Evolutionary conservation across 1,140 invertebrate species (phyloP), one percentile per base, ranked within the genome.

Genomic region (Drosophila eugracilis): DNA sequence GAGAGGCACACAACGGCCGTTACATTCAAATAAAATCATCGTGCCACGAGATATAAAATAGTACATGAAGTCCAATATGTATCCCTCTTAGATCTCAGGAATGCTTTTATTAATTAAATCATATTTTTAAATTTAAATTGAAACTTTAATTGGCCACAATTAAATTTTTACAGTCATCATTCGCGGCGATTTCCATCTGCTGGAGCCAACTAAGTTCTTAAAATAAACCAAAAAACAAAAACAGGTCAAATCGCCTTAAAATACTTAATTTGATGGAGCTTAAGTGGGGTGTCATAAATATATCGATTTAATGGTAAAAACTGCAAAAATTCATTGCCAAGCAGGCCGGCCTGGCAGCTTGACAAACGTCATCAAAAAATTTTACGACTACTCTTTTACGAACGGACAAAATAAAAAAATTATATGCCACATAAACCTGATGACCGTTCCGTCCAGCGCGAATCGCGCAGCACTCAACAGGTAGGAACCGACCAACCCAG

Each of bases 341-440:
- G 30, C 26, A 42, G 42, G 28, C 42, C 15, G 26, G 21, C 15
- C 32, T 36, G 49, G 28, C 49, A 47, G 26, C 67, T 71, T 83
- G 79, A 83, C 79, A 83, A 83, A 83, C 79, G 75, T 83, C 79
- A 84, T 83, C 79, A 83, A 83, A 83, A 67, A 84, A 57, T 83
- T 83, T 83, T 42, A 83, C 79, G 78, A 83, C 58, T 52, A 19
- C 63, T 34, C 62, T 78, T 70, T 83, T 74, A 83, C 84, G 75
- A 83, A 60, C 79, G 70, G 62, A 71, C 75, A 63, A 54, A 75
- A 84, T 83, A 76, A 53, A 75, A 76, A 78, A 83, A 84, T 84
- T 83, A 84, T 83, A 71, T 71, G 79, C 79, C 75, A 83, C 78
- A 83, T 83, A 83, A 83, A 84, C 69, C 80, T 78, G 79, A 83